Evolutionary conservation across 1,140 invertebrate species (phyloP).

Genomic region (Euborellia annulipes): DNA sequence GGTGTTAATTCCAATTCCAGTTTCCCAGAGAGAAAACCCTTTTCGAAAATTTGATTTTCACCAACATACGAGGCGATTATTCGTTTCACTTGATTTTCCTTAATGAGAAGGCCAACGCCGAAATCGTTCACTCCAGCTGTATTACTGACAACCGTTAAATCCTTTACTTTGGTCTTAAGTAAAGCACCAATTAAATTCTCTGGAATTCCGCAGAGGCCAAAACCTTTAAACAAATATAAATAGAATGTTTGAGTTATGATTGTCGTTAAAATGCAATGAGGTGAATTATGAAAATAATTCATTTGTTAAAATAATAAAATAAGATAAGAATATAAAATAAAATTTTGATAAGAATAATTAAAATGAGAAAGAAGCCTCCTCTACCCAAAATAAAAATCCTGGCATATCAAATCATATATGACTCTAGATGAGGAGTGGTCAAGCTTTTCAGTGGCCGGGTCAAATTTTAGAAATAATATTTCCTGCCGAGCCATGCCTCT

Average conservation of each 20-base stretch:
- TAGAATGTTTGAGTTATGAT: background rate
- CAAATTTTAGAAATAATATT: too few relatives aligned
- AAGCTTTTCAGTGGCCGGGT: too few relatives aligned
- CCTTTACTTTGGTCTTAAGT: conserved; percentile 50
- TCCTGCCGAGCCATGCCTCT: too few relatives aligned
- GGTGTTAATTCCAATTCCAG: conserved; percentile 90
- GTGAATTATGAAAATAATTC: too few relatives aligned
- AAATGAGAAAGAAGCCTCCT: too few relatives aligned
- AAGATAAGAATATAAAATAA: too few relatives aligned
- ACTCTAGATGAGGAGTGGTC: too few relatives aligned
- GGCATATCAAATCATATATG: too few relatives aligned
- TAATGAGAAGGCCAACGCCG: conserved; percentile 80
- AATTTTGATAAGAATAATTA: too few relatives aligned
- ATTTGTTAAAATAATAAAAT: too few relatives aligned
- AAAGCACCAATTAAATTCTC: conserved; percentile 89
- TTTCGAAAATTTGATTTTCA: conserved; percentile 94
- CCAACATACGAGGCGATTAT: conserved; percentile 97
- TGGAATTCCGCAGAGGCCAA: conserved; percentile 97
- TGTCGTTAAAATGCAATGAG: too few relatives aligned
- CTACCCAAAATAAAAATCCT: too few relatives aligned
- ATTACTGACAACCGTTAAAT: conserved; percentile 89
- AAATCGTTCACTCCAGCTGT: conserved; percentile 91
- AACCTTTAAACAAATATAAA: conserved; percentile 44
- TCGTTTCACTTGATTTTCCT: conserved; percentile 69
- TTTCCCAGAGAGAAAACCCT: conserved; percentile 82